Evolutionary conservation across 2,888 invertebrate species (phyloP).

Genomic region (Tetramorium bicarinatum): DNA sequence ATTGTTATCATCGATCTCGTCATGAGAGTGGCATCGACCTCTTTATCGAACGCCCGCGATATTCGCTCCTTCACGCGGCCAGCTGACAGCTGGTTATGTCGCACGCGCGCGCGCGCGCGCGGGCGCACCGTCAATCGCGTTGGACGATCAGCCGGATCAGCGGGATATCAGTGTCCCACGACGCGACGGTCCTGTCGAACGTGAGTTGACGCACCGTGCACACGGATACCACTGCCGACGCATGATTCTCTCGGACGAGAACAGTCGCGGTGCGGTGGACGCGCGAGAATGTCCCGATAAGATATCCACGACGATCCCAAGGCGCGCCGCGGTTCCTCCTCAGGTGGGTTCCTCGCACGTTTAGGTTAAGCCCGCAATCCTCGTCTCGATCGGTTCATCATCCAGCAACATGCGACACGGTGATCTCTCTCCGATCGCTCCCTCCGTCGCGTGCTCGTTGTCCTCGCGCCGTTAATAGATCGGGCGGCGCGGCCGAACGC

Average conservation of each 20-base stretch:
- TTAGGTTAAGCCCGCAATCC: slow-evolving; percentile 47
- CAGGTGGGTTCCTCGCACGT: slow-evolving; percentile 57
- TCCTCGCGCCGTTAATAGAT: neutral
- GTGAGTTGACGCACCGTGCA: slow-evolving; percentile 63
- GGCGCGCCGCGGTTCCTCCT: slow-evolving; percentile 48
- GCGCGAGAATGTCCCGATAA: slow-evolving; percentile 70
- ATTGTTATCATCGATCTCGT: neutral
- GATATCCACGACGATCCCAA: slow-evolving; percentile 22
- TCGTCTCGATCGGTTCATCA: too few relatives aligned
- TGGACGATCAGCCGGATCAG: neutral
- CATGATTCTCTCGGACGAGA: slow-evolving; percentile 63
- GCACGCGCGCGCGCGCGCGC: neutral
- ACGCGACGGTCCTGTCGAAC: slow-evolving; percentile 60
- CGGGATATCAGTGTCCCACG: neutral
- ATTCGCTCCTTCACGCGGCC: neutral
- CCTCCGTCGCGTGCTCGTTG: neutral
- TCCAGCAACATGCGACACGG: neutral
- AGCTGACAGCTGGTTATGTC: neutral
- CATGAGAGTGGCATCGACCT: neutral
- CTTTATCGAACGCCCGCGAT: neutral
- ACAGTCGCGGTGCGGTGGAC: slow-evolving; percentile 56
- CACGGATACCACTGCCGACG: slow-evolving; percentile 68
- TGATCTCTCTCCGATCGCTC: neutral
- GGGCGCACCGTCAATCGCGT: neutral
- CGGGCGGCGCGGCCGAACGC: neutral